Evolutionary conservation across 1,140 invertebrate species (phyloP).

Genomic region (Cardiocondyla obscurior): DNA sequence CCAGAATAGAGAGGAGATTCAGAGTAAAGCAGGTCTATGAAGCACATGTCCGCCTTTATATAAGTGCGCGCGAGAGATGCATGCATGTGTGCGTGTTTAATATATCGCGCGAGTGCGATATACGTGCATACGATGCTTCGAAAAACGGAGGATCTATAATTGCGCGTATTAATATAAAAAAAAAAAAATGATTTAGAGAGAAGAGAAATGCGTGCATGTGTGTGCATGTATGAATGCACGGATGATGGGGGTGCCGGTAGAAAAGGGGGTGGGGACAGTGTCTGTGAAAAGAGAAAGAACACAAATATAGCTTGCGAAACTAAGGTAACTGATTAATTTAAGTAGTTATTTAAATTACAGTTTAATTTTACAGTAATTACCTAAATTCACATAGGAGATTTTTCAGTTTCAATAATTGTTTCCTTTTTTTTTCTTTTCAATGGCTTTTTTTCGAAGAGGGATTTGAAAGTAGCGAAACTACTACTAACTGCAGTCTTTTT

Average conservation of each 20-base stretch:
- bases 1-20: background rate
- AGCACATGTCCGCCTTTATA: background rate
- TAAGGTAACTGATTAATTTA: slow-evolving; percentile 41
- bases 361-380: slow-evolving; percentile 4
- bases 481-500: slow-evolving; percentile 44
- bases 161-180: slow-evolving; percentile 32
- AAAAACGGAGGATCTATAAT: background rate
- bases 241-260: slow-evolving; percentile 69
- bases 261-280: slow-evolving; percentile 74
- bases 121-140: slow-evolving; percentile 1
- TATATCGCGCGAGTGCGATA: background rate
- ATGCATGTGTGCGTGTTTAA: background rate
- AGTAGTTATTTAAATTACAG: slow-evolving; percentile 7
- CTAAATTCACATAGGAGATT: slow-evolving; percentile 14
- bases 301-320: slow-evolving; percentile 51
- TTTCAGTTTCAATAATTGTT: slow-evolving; percentile 8
- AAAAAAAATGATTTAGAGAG: slow-evolving; percentile 18
- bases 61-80: background rate
- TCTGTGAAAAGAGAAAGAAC: slow-evolving; percentile 66
- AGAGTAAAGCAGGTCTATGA: background rate
- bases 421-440: slow-evolving; percentile 37
- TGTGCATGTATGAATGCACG: slow-evolving; percentile 58
- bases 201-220: background rate
- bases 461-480: slow-evolving; percentile 39
- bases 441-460: slow-evolving; percentile 6